Base-by-base conservation (phyloP, 2,797 vertebrate species). In the Amblyopsis hoosieri region DNA sequence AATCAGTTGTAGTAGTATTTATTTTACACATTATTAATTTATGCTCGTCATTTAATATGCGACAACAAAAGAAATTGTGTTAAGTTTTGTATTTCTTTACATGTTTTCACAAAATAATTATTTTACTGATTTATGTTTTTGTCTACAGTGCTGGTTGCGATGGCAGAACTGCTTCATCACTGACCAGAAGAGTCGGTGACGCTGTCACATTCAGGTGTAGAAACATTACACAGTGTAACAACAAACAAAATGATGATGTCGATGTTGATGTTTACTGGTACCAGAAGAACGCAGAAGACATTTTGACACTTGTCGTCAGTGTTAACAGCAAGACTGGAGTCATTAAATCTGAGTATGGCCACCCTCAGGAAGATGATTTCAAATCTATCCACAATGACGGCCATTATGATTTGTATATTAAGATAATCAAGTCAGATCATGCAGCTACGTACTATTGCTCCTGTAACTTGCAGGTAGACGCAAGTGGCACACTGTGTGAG, bases 381-480 rank as follows among this genome's bases (percentile, higher is more conserved):
- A 54, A 64, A 57, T 19, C 53, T 49, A 12, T 51, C 8, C 3
- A 7, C 0, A 7, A 60, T 7, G 45, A 51, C 5, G 46, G 29
- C 17, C 1, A 12, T 47, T 57, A 17, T 2, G 48, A 37, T 4
- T 60, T 75, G 56, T 0, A 15, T 56, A 57, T 71, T 31, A 8
- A 61, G 10, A 50, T 1, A 4, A 45, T 64, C n/a, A 29, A 50
- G 45, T 1, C 1, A 0, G 2, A 4, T 45, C 73, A 75, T 60
- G 67, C 67, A 60, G 73, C 67, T 60, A 51, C 53, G n/a, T 75
- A 75, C 33, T 64, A 67, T 57, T 75, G 73, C 13, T 4, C 0
- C 9, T 75, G 72, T 37, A 37, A 37, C 33, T 3, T 1, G 5
- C 12, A 50, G 0, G 0, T 0, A 4, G 3, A 45, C 0, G 2